A percentile compares a stretch with the other conserved stretches of the same genome.
These are phyloP conservation scores for Zaprionus tsacasi DNA, from an alignment of 1,140 invertebrate species.

Conservation along the genomic window DNA sequence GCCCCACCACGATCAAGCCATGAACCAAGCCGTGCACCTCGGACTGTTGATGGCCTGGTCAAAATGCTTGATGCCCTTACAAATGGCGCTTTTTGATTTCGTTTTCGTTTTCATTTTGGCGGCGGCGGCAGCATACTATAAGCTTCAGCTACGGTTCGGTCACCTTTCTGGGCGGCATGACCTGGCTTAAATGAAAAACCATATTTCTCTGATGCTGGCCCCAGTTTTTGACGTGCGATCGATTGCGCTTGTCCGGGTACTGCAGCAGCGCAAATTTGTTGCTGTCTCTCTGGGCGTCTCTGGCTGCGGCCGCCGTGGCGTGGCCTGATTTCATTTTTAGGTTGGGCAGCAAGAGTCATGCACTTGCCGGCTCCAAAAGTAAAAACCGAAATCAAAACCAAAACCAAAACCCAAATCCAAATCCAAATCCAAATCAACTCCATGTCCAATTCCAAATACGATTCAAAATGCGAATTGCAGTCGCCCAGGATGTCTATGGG, in stretches of 20 bases:
- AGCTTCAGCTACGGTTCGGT: constrained; percentile 34
- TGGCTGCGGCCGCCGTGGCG: constrained; percentile 17
- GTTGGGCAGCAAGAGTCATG: constrained; percentile 78
- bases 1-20: constrained; percentile 51
- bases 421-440: constrained; percentile 4
- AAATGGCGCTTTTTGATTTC: constrained; percentile 69
- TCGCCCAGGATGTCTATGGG: constrained; percentile 29
- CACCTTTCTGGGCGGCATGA: constrained; percentile 67
- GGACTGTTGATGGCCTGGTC: constrained; percentile 50
- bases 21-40: constrained; percentile 27
- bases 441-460: constrained; percentile 9
- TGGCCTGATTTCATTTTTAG: constrained; percentile 71
- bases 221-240: constrained; percentile 81
- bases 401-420: constrained; percentile 7
- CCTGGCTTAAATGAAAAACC: constrained; percentile 80
- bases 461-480: constrained; percentile 21
- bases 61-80: constrained; percentile 67
- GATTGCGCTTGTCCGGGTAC: constrained; percentile 71
- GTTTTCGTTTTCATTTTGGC: constrained; percentile 76
- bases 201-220: constrained; percentile 75
- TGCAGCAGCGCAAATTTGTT: constrained; percentile 71
- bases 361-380: constrained; percentile 57
- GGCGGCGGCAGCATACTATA: constrained; percentile 31
- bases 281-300: constrained; percentile 45
- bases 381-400: constrained; percentile 11